A percentile compares a stretch with the other conserved stretches of the same genome.
Evolutionary conservation across 2,888 invertebrate genomes (phyloP).

Genomic region (Muschampia plurimacula): DNA sequence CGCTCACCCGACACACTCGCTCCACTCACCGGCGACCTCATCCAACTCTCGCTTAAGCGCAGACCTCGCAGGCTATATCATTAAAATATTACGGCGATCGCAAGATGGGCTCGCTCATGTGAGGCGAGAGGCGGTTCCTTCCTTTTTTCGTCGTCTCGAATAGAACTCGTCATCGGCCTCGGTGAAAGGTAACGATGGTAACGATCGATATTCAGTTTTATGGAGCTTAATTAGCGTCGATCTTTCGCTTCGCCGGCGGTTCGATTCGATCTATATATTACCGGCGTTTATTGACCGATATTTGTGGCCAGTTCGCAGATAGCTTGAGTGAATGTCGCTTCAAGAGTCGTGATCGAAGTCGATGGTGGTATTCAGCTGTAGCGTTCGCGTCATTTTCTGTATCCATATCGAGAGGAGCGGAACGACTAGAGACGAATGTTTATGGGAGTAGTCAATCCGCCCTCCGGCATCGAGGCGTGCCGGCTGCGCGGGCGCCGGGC

Average conservation of each 20-base stretch:
- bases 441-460: conserved; percentile 54
- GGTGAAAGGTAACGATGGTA: conserved; percentile 75
- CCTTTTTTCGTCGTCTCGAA: conserved; percentile 62
- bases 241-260: conserved; percentile 65
- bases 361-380: conserved; percentile 35
- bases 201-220: conserved; percentile 78
- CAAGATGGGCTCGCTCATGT: conserved; percentile 69
- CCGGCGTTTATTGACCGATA: conserved; percentile 70
- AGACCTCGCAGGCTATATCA: conserved; percentile 77
- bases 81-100: conserved; percentile 80
- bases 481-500: conserved; percentile 60
- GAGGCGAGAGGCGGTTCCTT: conserved; percentile 56
- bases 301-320: conserved; percentile 67
- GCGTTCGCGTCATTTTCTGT: conserved; percentile 39
- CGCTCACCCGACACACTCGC: not conserved
- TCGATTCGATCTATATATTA: conserved; percentile 65
- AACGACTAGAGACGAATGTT: conserved; percentile 42
- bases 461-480: conserved; percentile 60
- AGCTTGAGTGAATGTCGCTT: conserved; percentile 68
- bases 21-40: conserved; percentile 52
- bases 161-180: conserved; percentile 62
- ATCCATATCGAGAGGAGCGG: conserved; percentile 49
- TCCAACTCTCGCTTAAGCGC: conserved; percentile 65
- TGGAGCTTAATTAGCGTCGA: conserved; percentile 81
- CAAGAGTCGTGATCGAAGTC: conserved; percentile 49